A percentile compares a stretch with the other conserved stretches of the same genome.
Evolutionary conservation across 2,888 invertebrate genomes (phyloP).

Genomic region (Galeruca laticollis): DNA sequence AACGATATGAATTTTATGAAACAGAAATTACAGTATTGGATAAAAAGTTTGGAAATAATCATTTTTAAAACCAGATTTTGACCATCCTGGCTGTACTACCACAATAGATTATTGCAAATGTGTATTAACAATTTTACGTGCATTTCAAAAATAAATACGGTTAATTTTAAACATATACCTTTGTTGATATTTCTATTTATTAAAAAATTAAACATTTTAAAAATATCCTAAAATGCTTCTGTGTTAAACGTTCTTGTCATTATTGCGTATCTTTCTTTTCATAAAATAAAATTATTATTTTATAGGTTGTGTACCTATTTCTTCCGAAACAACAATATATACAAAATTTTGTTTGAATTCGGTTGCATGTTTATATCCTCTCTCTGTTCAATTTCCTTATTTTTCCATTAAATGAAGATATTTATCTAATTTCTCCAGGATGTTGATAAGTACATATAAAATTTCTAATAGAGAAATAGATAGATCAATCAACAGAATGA

Average conservation of each 20-base stretch:
- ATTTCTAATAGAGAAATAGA: neutral
- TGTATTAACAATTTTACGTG: slow-evolving; percentile 11
- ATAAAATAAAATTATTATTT: neutral
- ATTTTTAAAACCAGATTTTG: no score
- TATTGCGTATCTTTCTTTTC: slow-evolving; percentile 4
- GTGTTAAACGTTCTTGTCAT: slow-evolving; percentile 4
- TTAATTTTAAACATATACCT: slow-evolving; percentile 31
- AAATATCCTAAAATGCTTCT: slow-evolving; percentile 14
- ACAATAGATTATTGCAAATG: neutral
- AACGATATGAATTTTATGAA: no score
- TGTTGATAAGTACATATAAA: neutral
- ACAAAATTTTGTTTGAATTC: neutral
- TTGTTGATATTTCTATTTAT: slow-evolving; percentile 9
- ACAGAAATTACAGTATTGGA: no score
- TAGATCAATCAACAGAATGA: neutral
- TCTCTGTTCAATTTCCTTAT: neutral
- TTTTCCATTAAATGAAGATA: neutral
- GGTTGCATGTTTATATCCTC: neutral
- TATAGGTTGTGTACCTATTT: neutral
- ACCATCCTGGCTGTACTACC: no score
- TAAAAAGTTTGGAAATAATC: no score
- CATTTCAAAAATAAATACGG: slow-evolving; percentile 15
- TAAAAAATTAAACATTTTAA: slow-evolving; percentile 6
- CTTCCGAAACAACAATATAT: neutral
- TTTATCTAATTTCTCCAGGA: neutral